Percentiles rank a stretch among this genome's conserved stretches.
These are phyloP conservation scores for Merodon equestris DNA, from an alignment of 2,888 invertebrate genomes.

Conservation along the genomic window DNA sequence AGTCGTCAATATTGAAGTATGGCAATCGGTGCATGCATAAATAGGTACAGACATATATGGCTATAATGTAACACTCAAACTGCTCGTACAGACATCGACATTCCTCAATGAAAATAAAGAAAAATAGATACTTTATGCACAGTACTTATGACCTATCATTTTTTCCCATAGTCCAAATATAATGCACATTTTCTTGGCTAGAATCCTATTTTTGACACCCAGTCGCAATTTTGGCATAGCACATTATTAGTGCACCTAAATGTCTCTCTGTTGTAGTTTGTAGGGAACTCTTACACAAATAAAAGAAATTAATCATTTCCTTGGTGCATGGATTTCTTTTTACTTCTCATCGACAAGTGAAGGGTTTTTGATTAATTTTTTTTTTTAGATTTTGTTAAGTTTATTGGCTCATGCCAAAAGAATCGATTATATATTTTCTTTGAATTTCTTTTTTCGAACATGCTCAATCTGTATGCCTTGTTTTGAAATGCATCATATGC, in stretches of 20 bases:
- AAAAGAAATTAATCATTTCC: constrained; percentile 27
- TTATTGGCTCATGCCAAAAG: constrained; percentile 54
- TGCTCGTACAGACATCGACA: too few relatives aligned
- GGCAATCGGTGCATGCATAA: too few relatives aligned
- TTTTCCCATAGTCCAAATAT: constrained; percentile 32
- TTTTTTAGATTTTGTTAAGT: constrained; percentile 49
- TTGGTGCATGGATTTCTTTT: constrained; percentile 34
- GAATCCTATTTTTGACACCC: constrained; percentile 66
- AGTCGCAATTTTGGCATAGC: constrained; percentile 60
- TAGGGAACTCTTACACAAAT: constrained; percentile 56
- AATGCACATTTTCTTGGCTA: constrained; percentile 49
- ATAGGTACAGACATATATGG: too few relatives aligned
- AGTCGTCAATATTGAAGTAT: too few relatives aligned
- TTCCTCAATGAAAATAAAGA: too few relatives aligned
- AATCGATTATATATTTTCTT: constrained; percentile 24
- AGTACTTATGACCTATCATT: constrained; percentile 8
- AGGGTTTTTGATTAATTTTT: too few relatives aligned
- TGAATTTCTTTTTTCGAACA: constrained; percentile 37
- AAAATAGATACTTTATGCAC: too few relatives aligned
- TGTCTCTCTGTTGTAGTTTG: constrained; percentile 49
- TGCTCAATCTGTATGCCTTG: not conserved
- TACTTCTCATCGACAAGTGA: constrained; percentile 41
- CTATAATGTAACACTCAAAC: too few relatives aligned
- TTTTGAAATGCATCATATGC: too few relatives aligned
- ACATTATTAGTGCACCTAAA: constrained; percentile 50